These are phyloP conservation scores for Stercorarius parasiticus DNA, from an alignment of 2,113 vertebrate genomes.

Conservation along the genomic window DNA sequence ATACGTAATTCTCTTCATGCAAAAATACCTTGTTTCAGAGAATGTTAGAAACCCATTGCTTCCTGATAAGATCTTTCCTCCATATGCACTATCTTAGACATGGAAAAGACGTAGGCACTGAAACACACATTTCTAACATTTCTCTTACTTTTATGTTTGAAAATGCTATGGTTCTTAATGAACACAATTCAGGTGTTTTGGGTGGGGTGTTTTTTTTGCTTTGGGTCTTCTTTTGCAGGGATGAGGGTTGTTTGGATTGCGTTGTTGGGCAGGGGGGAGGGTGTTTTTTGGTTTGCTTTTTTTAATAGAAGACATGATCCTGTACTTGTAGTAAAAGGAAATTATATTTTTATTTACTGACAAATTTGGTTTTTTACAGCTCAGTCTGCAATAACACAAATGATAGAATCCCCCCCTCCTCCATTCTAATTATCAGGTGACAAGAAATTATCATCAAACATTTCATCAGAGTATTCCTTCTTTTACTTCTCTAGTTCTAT, in stretches of 20 bases:
- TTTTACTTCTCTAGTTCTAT: not conserved
- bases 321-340: not conserved
- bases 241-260: not conserved
- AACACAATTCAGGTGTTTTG: not conserved
- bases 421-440: not conserved
- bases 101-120: fast-evolving
- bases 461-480: not conserved
- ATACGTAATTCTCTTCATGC: not conserved
- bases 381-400: not conserved
- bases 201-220: not conserved
- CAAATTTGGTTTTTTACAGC: not conserved
- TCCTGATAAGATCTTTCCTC: not conserved
- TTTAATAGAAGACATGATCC: not conserved
- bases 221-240: not conserved
- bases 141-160: not conserved
- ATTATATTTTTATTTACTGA: not conserved
- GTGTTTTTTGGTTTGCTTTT: not conserved
- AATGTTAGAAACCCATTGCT: not conserved
- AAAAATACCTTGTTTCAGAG: not conserved
- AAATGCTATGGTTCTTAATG: not conserved
- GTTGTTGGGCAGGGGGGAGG: not conserved
- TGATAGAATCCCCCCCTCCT: not conserved
- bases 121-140: not conserved
- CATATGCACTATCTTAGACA: too few relatives aligned
- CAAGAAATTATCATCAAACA: not conserved